phyloP scores from a whole-genome alignment of 2,797 vertebrate genomes.

The Austrolebias charrua region DNA sequence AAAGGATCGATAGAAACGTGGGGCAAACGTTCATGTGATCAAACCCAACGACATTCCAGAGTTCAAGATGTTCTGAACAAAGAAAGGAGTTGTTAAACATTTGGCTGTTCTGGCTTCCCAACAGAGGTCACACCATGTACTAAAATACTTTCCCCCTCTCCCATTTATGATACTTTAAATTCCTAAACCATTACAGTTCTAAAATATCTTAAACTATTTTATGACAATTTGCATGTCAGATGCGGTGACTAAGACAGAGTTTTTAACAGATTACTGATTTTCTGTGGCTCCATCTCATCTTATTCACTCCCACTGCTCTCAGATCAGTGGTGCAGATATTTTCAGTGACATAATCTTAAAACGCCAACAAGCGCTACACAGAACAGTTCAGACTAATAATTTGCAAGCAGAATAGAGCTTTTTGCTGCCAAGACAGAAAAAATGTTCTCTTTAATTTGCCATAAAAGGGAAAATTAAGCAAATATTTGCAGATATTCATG shows the following conservation, averaged over 20 bases:
- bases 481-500: too few species aligned
- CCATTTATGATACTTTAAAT: background rate
- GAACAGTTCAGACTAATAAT: background rate
- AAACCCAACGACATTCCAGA: background rate
- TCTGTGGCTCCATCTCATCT: too few species aligned
- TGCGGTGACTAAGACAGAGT: too few species aligned
- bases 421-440: background rate
- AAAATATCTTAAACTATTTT: too few species aligned
- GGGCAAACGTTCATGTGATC: background rate
- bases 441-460: background rate
- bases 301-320: too few species aligned
- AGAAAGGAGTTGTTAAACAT: background rate
- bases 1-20: background rate
- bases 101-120: background rate
- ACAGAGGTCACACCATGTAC: background rate
- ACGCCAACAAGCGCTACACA: too few species aligned
- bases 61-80: background rate
- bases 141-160: background rate
- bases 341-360: too few species aligned
- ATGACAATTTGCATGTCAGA: too few species aligned
- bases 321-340: too few species aligned
- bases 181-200: too few species aligned
- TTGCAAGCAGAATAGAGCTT: background rate
- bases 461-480: background rate
- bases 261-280: too few species aligned